Evolutionary conservation across 2,113 vertebrate genomes (phyloP).

Genomic region (Oreochromis spilurus): DNA sequence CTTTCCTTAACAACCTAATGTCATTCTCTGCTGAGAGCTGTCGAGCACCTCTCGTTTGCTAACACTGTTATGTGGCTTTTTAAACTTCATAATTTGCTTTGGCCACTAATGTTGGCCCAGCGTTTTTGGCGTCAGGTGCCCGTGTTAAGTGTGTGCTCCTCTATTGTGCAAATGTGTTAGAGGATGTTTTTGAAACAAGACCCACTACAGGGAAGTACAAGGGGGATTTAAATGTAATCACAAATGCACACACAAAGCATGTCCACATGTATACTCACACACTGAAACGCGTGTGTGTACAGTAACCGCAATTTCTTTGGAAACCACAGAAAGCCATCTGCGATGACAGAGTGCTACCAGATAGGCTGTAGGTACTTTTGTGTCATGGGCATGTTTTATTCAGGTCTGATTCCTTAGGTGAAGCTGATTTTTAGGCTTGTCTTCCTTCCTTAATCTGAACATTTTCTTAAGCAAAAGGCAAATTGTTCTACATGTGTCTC

Average conservation of each 20-base stretch:
- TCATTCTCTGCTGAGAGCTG: slow-evolving; percentile 24
- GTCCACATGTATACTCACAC: not conserved
- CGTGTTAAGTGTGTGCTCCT: slow-evolving; percentile 11
- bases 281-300: not conserved
- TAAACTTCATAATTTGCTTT: slow-evolving; percentile 47
- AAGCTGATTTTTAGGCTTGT: not conserved
- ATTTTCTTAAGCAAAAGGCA: not conserved
- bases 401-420: not conserved
- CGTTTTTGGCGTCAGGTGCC: slow-evolving; percentile 57
- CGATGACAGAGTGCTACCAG: slow-evolving; percentile 39
- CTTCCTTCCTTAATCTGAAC: not conserved
- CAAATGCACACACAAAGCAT: not conserved
- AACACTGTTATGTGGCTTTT: slow-evolving; percentile 58
- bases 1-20: slow-evolving; percentile 29
- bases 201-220: not conserved
- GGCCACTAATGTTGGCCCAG: slow-evolving; percentile 36
- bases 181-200: slow-evolving; percentile 45
- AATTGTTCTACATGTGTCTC: not conserved
- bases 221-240: slow-evolving; percentile 13
- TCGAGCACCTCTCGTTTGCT: slow-evolving; percentile 22
- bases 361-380: slow-evolving; percentile 7
- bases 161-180: slow-evolving; percentile 29
- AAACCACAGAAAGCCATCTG: slow-evolving; percentile 47
- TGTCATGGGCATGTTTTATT: not conserved
- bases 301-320: slow-evolving; percentile 38